phyloP scores from a whole-genome alignment of 2,888 invertebrate genomes.

The Drosophila kuntzei region DNA sequence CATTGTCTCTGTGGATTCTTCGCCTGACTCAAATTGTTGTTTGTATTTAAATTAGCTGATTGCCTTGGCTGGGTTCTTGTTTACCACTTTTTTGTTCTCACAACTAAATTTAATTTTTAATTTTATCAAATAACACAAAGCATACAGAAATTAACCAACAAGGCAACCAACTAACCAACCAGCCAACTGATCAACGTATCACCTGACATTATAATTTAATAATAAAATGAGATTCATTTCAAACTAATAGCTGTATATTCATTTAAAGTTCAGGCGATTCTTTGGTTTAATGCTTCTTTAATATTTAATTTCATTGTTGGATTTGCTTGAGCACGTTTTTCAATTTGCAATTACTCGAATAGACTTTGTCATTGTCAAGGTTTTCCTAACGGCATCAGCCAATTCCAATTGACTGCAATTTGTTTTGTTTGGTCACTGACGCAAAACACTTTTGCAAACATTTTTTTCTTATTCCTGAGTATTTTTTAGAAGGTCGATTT shows the following conservation, averaged over 20 bases:
- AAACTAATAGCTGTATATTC: conserved; percentile 34
- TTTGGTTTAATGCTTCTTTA: conserved; percentile 30
- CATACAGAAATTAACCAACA: conserved; percentile 20
- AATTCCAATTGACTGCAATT: conserved; percentile 45
- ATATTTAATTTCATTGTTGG: conserved; percentile 46
- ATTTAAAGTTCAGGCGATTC: conserved; percentile 66
- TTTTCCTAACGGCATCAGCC: conserved; percentile 35
- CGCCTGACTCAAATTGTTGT: conserved; percentile 54
- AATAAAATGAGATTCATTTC: conserved; percentile 26
- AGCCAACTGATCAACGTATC: neutral
- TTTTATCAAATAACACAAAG: conserved; percentile 54
- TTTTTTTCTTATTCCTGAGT: neutral
- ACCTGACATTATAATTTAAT: conserved; percentile 40
- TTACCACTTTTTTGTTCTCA: conserved; percentile 57
- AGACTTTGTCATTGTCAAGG: conserved; percentile 71
- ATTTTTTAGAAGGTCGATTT: conserved; percentile 23
- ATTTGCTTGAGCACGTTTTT: conserved; percentile 67
- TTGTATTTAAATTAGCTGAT: conserved; percentile 76
- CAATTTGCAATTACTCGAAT: conserved; percentile 72
- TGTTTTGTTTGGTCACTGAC: conserved; percentile 12
- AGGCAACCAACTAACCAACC: neutral
- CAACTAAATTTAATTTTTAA: conserved; percentile 60
- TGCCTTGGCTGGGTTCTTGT: conserved; percentile 66
- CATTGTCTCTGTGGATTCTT: conserved; percentile 64
- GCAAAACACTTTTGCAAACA: conserved; percentile 3